These are phyloP conservation scores for Lumbricus terrestris DNA, from an alignment of 2,888 invertebrate species.

Conservation along the genomic window DNA sequence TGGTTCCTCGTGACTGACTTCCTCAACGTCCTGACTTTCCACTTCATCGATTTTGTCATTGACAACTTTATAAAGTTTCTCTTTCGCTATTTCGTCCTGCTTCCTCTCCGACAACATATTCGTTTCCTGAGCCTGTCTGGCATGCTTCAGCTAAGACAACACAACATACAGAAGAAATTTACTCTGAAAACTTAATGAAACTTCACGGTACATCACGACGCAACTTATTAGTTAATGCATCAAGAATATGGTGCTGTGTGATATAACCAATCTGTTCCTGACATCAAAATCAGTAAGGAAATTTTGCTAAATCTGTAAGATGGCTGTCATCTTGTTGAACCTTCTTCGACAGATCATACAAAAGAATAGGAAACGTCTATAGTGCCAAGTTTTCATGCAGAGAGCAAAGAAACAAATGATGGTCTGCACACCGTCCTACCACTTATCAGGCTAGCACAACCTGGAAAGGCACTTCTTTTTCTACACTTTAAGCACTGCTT, in stretches of 20 bases:
- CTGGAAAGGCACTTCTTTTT: no score
- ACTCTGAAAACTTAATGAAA: neutral
- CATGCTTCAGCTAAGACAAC: slow-evolving; percentile 33
- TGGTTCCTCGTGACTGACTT: neutral
- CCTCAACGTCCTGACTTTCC: neutral
- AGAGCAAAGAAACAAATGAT: neutral
- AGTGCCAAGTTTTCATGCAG: neutral
- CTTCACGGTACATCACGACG: neutral
- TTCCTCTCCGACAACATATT: neutral
- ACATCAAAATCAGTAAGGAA: neutral
- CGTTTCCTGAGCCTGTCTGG: slow-evolving; percentile 4
- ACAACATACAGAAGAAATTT: neutral
- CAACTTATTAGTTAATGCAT: neutral
- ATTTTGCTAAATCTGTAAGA: neutral
- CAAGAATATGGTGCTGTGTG: neutral
- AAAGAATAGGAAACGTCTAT: neutral
- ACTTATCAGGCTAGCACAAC: no score
- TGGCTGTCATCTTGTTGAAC: neutral
- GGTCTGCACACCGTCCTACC: no score
- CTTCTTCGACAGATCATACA: neutral
- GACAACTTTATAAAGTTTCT: neutral
- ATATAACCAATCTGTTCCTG: neutral
- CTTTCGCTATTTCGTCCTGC: slow-evolving; percentile 25
- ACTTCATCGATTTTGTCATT: neutral
- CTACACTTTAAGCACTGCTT: no score